Evolutionary conservation across 2,797 vertebrate genomes (phyloP), one percentile per base, ranked within the genome.

Genomic region (Enteromius trimaculatus): DNA sequence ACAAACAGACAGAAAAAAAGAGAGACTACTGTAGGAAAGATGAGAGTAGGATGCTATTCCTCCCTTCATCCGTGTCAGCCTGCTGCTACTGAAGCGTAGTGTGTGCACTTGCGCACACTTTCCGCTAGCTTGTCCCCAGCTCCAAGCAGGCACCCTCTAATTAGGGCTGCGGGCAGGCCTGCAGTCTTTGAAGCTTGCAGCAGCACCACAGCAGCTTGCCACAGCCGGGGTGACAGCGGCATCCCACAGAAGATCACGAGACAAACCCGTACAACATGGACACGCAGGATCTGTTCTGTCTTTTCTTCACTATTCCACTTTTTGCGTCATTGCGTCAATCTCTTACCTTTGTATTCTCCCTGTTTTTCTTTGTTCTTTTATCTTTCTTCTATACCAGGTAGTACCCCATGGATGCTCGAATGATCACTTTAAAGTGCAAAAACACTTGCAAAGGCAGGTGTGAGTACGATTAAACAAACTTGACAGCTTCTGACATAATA

Each of bases 141-240:
- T 89, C 85, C 42, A 66, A 83, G 86, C 83, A 83, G 26, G 86
- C 86, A 84, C 87, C 86, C 90, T 91, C 86, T 91, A 90, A 91
- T 91, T 91, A 88, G 66, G 82, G 84, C 88, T 89, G 90, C 75
- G 90, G 88, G 85, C 79, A 85, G 83, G 84, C 87, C 86, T 87
- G 88, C 80, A 83, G 87, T 80, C 90, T 91, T 90, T 91, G 89
- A 91, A 91, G 90, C 87, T 87, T 84, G 83, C 82, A 86, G 88
- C 86, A 88, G 88, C 83, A 90, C 87, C 90, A 81, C 87, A 88
- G 88, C 85, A 83, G 68, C 77, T 86, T 76, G 83, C 89, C 90
- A 88, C 88, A 88, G 89, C 87, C 85, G 82, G 88, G 89, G 88
- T 88, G 88, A 90, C 84, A 84, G 89, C 79, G 89, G 89, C 81